These are phyloP conservation scores for Percopsis transmontana DNA, from an alignment of 2,113 vertebrate genomes.

Conservation along the genomic window DNA sequence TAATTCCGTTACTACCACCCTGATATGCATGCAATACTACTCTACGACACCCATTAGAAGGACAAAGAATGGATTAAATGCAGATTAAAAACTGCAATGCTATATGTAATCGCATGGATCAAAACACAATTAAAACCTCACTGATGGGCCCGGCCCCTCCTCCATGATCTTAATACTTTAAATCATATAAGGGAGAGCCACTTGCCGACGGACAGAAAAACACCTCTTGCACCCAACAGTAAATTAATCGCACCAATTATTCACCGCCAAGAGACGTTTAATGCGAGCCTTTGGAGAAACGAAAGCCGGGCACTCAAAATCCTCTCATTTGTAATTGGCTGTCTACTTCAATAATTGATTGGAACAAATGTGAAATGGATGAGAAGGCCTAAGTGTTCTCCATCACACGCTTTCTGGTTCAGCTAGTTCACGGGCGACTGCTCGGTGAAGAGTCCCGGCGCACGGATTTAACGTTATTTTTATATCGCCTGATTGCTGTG, in stretches of 20 bases:
- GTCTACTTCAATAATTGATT: conserved; percentile 86
- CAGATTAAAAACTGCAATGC: conserved; percentile 73
- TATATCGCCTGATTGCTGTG: conserved; percentile 47
- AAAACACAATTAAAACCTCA: conserved; percentile 77
- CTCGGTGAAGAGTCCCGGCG: conserved; percentile 55
- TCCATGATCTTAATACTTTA: conserved; percentile 71
- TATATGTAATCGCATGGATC: conserved; percentile 75
- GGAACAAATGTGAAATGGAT: conserved; percentile 85
- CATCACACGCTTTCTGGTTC: conserved; percentile 77
- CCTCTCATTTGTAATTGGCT: conserved; percentile 83
- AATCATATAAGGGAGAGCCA: conserved; percentile 69
- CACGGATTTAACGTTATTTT: conserved; percentile 55
- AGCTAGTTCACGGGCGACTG: conserved; percentile 67
- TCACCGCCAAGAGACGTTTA: conserved; percentile 76
- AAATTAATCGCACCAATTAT: conserved; percentile 82
- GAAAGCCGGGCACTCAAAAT: conserved; percentile 78
- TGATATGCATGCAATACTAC: conserved; percentile 66
- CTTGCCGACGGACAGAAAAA: conserved; percentile 72
- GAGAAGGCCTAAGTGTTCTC: conserved; percentile 82
- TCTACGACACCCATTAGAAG: conserved; percentile 65
- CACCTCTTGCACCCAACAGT: conserved; percentile 74
- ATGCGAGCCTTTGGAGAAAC: conserved; percentile 78
- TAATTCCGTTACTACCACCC: conserved; percentile 47
- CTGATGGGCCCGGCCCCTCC: conserved; percentile 47
- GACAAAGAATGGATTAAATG: conserved; percentile 74